A percentile compares a stretch with the other conserved stretches of the same genome.
Conservation (phyloP, 2,888 invertebrate species). For the Hymenopus coronatus region DNA sequence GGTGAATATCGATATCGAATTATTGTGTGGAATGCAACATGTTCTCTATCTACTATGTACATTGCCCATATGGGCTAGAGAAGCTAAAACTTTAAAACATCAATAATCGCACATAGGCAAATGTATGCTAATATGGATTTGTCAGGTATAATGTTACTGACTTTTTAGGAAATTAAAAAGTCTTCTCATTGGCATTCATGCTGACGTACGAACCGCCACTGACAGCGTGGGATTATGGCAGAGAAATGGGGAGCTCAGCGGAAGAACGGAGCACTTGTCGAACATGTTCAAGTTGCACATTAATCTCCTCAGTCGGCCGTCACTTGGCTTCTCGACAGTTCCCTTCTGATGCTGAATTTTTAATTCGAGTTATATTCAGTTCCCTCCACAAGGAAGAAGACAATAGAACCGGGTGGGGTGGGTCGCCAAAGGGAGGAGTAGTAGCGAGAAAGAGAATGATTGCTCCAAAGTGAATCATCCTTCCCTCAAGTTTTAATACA, state of each 20-base stretch:
- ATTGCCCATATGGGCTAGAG: no score
- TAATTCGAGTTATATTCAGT: background rate
- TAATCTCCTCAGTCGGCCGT: background rate
- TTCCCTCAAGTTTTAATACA: background rate
- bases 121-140: background rate
- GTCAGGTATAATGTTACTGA: background rate
- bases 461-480: background rate
- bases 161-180: background rate
- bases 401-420: background rate
- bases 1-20: no score
- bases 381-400: background rate
- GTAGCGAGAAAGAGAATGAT: background rate
- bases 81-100: no score
- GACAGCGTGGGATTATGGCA: background rate
- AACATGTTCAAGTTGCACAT: background rate
- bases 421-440: no score
- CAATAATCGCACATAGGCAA: no score
- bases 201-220: background rate
- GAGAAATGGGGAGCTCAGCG: no score
- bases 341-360: background rate
- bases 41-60: no score
- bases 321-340: background rate
- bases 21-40: no score
- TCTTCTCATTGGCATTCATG: background rate
- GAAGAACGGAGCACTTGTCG: background rate